Evolutionary conservation across 2,888 invertebrate genomes (phyloP).

Genomic region (Lamellibrachia columna): DNA sequence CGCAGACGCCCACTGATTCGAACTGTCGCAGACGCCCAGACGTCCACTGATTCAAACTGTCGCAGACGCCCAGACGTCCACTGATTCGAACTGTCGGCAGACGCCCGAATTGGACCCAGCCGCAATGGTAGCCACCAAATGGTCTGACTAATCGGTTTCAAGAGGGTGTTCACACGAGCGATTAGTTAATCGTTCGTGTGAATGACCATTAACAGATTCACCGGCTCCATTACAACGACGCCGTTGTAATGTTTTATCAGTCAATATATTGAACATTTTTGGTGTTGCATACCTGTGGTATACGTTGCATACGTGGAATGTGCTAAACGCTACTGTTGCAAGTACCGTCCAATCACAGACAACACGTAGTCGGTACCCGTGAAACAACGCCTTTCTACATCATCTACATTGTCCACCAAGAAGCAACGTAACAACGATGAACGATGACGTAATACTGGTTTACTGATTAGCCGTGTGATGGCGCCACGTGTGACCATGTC

Average conservation of each 20-base stretch:
- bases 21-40: no score
- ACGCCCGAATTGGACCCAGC: no score
- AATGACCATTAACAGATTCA: neutral
- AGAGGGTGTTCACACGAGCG: no score
- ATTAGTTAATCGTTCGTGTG: no score
- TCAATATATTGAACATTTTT: neutral
- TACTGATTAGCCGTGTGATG: neutral
- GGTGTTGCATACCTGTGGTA: neutral
- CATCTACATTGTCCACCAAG: conserved; percentile 5
- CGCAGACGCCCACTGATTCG: no score
- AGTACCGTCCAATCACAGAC: conserved; percentile 16
- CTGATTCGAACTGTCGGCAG: no score
- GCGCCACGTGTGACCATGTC: neutral
- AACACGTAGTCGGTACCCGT: conserved; percentile 9
- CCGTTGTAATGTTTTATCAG: neutral
- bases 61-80: no score
- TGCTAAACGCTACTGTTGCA: conserved; percentile 3
- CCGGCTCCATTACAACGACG: neutral
- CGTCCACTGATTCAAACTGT: no score
- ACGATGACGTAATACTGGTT: neutral
- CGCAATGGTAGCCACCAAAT: no score
- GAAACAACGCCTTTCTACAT: neutral
- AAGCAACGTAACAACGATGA: neutral
- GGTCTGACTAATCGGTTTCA: no score
- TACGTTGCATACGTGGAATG: neutral